Conservation (phyloP, 2,888 invertebrate genomes). For the Hedychridium roseum region DNA sequence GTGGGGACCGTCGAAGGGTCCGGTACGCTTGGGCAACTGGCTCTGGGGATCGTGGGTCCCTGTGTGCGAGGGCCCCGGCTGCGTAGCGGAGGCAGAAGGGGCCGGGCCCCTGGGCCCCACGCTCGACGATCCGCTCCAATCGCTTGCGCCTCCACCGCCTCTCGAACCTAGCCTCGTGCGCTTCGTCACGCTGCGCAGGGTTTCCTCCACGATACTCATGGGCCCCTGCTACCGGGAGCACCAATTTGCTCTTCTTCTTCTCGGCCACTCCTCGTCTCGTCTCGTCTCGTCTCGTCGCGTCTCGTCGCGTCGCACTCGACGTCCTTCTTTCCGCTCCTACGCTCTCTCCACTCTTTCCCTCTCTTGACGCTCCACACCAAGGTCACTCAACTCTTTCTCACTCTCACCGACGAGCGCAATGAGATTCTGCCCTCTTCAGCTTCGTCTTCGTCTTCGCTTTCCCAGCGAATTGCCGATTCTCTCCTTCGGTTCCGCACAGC, state of each 20-base stretch:
- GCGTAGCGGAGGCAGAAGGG: slow-evolving; percentile 37
- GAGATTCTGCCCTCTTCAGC: too few species aligned
- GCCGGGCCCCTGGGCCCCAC: slow-evolving; percentile 36
- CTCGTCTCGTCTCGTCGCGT: slow-evolving; percentile 68
- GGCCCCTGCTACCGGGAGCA: slow-evolving; percentile 68
- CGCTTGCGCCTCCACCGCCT: slow-evolving; percentile 29
- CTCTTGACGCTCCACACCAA: too few species aligned
- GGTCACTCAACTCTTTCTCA: slow-evolving; percentile 40
- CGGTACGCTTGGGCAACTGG: too few species aligned
- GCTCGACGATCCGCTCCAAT: slow-evolving; percentile 42
- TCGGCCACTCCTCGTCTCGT: slow-evolving; percentile 66
- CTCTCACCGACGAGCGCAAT: too few species aligned
- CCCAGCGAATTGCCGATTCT: background rate
- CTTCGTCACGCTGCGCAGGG: slow-evolving; percentile 37
- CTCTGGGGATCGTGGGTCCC: slow-evolving; percentile 54
- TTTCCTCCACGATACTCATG: slow-evolving; percentile 65
- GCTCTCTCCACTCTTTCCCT: too few species aligned
- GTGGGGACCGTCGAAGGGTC: slow-evolving; percentile 46
- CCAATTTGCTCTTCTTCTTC: slow-evolving; percentile 70
- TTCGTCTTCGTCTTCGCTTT: slow-evolving; percentile 1
- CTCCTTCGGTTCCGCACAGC: too few species aligned
- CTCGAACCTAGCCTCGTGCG: slow-evolving; percentile 44
- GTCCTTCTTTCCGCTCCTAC: background rate
- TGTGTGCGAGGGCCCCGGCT: slow-evolving; percentile 59
- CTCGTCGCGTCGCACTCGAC: slow-evolving; percentile 43